Percentiles rank a stretch among this genome's conserved stretches.
phyloP scores from a whole-genome alignment of 2,113 vertebrate species.

The Eudyptes chrysolophus region DNA sequence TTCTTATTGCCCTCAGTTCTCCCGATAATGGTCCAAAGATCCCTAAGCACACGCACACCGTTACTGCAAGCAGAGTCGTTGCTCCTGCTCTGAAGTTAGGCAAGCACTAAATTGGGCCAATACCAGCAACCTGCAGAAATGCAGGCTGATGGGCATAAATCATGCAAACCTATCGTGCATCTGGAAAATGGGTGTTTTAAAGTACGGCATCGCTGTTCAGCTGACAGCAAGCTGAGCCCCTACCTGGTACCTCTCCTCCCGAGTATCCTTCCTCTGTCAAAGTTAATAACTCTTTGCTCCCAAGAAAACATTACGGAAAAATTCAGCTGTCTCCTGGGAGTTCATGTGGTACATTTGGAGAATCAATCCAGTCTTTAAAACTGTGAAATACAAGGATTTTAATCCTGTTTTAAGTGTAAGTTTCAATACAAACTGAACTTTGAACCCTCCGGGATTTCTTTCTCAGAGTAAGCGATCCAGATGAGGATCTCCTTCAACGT shows the following conservation, averaged over 20 bases:
- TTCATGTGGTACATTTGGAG: not conserved
- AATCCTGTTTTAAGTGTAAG: not conserved
- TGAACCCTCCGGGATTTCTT: not conserved
- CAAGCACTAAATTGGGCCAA: not conserved
- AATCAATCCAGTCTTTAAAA: not conserved
- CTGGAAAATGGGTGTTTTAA: not conserved
- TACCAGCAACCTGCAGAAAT: not conserved
- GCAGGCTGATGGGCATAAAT: not conserved
- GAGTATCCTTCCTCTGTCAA: not conserved
- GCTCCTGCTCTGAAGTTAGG: not conserved
- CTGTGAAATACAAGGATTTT: not conserved
- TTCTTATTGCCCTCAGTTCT: not conserved
- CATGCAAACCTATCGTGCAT: not conserved
- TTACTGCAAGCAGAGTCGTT: not conserved
- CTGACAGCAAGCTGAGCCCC: not conserved
- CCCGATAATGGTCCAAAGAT: not conserved
- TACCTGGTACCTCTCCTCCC: not conserved
- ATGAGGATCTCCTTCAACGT: not conserved
- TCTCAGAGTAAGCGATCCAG: not conserved
- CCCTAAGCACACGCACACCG: accelerated
- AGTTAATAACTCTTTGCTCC: not conserved
- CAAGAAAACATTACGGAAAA: not conserved
- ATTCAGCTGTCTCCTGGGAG: not conserved
- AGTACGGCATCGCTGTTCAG: not conserved
- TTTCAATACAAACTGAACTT: not conserved